Base-by-base conservation (phyloP, 2,113 vertebrate species). In the Polyodon spathula region DNA sequence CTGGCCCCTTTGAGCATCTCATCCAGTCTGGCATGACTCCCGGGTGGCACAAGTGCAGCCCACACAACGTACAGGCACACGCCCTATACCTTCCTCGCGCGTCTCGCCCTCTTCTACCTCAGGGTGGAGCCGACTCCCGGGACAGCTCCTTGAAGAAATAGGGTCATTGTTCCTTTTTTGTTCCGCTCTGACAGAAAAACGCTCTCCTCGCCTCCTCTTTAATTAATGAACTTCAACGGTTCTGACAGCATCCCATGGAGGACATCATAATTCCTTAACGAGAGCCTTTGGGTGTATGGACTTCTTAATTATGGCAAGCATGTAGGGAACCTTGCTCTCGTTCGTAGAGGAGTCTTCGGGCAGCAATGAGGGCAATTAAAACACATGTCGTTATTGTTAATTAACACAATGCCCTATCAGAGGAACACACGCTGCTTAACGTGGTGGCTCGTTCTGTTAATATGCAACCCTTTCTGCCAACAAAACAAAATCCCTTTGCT, bases 221-320 rank as follows among this genome's bases (percentile, higher is more conserved):
- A 71, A 75, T 67, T 61, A 76, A 61, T 12, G 37, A 64, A 62
- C 15, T 64, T 56, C 60, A 65, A 53, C 59, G 64, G 42, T 1
- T 4, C 55, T 50, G 54, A 64, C 58, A 52, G 55, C 51, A 63
- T 64, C 74, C 71, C 59, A 68, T 4, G 16, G 66, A 41, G 52
- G 65, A 62, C 4, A 51, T n/a, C 50, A 62, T 60, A 66, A 50
- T 70, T 59, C 72, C 61, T 66, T 53, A 51, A 52, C 17, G 53
- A 9, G 15, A 38, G 67, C 65, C 70, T 2, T 1, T 44, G 43
- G 68, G 66, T 66, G 57, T 40, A 6, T 61, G 43, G 58, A 9
- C 40, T 72, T 56, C 67, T 71, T 72, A 64, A 75, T 72, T 69
- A 73, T 56, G 64, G 59, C 62, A 71, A 72, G 68, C 63, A 56